phyloP scores from a whole-genome alignment of 2,888 invertebrate species.

The Exocentrus adspersus region DNA sequence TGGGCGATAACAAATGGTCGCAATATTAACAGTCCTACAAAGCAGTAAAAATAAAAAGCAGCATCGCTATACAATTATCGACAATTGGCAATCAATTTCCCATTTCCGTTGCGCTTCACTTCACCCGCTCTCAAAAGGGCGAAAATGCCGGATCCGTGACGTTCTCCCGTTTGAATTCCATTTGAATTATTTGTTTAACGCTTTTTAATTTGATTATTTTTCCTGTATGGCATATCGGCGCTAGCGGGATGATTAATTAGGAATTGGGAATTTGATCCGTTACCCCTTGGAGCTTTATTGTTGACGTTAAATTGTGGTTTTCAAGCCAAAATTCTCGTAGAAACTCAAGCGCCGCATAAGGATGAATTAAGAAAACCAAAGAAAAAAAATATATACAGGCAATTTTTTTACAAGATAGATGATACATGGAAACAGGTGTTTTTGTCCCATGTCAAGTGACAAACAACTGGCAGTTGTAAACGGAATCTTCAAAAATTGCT shows the following conservation, averaged over 20 bases:
- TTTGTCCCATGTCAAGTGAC: too few relatives aligned
- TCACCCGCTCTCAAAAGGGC: conserved; percentile 43
- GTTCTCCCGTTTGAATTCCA: conserved; percentile 35
- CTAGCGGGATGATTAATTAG: conserved; percentile 15
- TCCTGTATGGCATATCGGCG: conserved; percentile 12
- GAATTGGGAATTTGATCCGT: background rate
- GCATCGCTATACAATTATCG: conserved; percentile 46
- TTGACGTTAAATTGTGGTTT: too few relatives aligned
- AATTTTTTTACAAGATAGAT: too few relatives aligned
- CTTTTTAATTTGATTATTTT: conserved; percentile 26
- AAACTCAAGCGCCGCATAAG: too few relatives aligned
- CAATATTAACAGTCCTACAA: conserved; percentile 31
- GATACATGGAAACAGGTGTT: too few relatives aligned
- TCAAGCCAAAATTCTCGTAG: too few relatives aligned
- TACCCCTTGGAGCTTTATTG: background rate
- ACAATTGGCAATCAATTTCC: conserved; percentile 49
- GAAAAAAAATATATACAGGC: too few relatives aligned
- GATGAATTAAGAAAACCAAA: too few relatives aligned
- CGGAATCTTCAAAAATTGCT: too few relatives aligned
- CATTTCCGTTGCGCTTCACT: conserved; percentile 44
- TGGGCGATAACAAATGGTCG: background rate
- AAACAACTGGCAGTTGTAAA: too few relatives aligned
- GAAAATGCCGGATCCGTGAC: conserved; percentile 37
- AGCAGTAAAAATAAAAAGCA: conserved; percentile 31
- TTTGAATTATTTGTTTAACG: conserved; percentile 33